Evolutionary conservation across 2,888 invertebrate genomes (phyloP).

Genomic region (Sinotaia quadrata): DNA sequence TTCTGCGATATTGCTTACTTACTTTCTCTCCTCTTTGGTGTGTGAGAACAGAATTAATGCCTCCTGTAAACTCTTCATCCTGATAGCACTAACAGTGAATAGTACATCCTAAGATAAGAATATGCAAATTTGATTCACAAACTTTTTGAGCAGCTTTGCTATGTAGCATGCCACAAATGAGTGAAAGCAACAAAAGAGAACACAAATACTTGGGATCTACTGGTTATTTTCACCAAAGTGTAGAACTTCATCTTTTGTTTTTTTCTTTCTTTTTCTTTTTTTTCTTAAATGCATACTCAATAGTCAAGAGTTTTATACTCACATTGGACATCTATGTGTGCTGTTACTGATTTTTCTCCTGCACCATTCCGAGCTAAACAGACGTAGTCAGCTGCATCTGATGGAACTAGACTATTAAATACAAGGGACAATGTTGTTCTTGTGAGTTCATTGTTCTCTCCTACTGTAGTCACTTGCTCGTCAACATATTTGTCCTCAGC

Average conservation of each 20-base stretch:
- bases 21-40: too few relatives aligned
- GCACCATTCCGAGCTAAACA: conserved; percentile 53
- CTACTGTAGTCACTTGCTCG: neutral
- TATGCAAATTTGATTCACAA: too few relatives aligned
- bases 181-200: too few relatives aligned
- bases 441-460: neutral
- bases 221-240: too few relatives aligned
- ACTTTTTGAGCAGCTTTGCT: too few relatives aligned
- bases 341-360: conserved; percentile 46
- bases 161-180: too few relatives aligned
- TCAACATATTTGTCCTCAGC: neutral
- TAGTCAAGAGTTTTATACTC: conserved; percentile 29
- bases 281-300: neutral
- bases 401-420: conserved; percentile 33
- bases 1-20: too few relatives aligned
- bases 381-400: conserved; percentile 52
- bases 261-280: neutral
- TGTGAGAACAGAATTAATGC: too few relatives aligned
- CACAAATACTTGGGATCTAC: too few relatives aligned
- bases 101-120: too few relatives aligned
- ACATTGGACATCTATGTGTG: conserved; percentile 55
- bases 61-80: too few relatives aligned
- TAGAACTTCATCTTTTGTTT: neutral
- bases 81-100: too few relatives aligned
- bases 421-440: neutral